phyloP scores from a whole-genome alignment of 2,797 vertebrate species.

The Aeoliscus strigatus region DNA sequence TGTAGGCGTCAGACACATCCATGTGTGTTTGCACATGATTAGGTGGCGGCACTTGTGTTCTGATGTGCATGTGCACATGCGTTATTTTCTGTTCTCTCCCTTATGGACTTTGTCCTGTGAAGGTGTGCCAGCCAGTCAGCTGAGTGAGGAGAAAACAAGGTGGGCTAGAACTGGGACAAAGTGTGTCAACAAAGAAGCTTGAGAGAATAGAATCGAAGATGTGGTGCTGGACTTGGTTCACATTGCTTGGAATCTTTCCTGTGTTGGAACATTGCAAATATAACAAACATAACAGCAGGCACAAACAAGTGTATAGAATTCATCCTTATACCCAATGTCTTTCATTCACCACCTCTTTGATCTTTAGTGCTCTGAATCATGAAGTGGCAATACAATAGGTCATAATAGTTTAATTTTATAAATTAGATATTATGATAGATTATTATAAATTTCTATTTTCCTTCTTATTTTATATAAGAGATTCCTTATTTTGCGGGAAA shows the following conservation, averaged over 20 bases:
- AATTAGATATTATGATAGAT: no score
- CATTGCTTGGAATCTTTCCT: conserved; percentile 52
- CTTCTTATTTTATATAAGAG: no score
- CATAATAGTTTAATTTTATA: no score
- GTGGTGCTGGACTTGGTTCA: conserved; percentile 22
- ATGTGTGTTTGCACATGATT: conserved; percentile 39
- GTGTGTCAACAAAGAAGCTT: conserved; percentile 33
- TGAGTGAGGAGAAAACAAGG: conserved; percentile 59
- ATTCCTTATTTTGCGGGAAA: no score
- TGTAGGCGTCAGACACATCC: conserved; percentile 10
- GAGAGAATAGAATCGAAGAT: conserved; percentile 14
- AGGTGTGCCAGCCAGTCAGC: conserved; percentile 70
- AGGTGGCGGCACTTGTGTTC: conserved; percentile 22
- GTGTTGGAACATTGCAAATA: conserved; percentile 61
- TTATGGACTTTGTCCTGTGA: conserved; percentile 64
- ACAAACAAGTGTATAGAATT: conserved; percentile 1
- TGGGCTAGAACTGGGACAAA: conserved; percentile 46
- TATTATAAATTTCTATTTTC: no score
- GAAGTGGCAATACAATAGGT: no score
- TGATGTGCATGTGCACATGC: conserved; percentile 16
- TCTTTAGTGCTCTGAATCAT: no score
- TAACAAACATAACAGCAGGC: conserved; percentile 33
- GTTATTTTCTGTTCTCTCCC: conserved; percentile 38
- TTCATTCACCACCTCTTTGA: no score
- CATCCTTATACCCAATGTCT: no score